Conservation (phyloP, 2,113 vertebrate species). For the Aptenodytes patagonicus region DNA sequence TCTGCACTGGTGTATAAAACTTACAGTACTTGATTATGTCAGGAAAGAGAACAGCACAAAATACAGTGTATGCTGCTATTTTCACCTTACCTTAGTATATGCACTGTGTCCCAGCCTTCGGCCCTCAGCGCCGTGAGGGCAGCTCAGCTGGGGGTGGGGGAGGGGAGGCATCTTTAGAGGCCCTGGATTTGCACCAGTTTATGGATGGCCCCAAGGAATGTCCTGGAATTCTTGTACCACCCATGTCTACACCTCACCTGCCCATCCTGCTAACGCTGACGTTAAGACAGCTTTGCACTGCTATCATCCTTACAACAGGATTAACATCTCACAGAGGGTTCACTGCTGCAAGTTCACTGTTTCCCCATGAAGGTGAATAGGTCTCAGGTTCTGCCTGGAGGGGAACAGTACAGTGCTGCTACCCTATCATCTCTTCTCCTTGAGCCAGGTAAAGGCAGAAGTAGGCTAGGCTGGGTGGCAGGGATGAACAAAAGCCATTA, state of each 20-base stretch:
- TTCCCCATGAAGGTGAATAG: neutral
- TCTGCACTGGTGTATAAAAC: constrained; percentile 38
- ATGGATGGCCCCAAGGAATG: neutral
- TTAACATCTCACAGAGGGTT: neutral
- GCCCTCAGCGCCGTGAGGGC: neutral
- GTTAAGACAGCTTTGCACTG: neutral
- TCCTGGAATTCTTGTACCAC: neutral
- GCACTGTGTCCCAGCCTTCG: neutral
- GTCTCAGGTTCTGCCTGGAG: neutral
- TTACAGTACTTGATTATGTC: neutral
- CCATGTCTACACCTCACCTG: neutral
- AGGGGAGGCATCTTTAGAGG: neutral
- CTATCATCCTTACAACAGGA: neutral
- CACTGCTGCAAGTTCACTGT: neutral
- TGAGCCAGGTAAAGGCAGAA: neutral
- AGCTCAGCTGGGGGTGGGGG: neutral
- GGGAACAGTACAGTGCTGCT: neutral
- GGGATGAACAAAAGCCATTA: neutral
- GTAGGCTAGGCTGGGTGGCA: neutral
- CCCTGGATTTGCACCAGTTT: neutral
- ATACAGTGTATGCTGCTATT: neutral
- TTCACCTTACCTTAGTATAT: neutral
- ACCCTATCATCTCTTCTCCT: neutral
- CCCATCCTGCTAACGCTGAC: neutral
- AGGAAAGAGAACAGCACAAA: neutral